Percentiles rank a stretch among this genome's conserved stretches.
phyloP scores from a whole-genome alignment of 2,113 vertebrate species.

The Alaudala cheleensis region DNA sequence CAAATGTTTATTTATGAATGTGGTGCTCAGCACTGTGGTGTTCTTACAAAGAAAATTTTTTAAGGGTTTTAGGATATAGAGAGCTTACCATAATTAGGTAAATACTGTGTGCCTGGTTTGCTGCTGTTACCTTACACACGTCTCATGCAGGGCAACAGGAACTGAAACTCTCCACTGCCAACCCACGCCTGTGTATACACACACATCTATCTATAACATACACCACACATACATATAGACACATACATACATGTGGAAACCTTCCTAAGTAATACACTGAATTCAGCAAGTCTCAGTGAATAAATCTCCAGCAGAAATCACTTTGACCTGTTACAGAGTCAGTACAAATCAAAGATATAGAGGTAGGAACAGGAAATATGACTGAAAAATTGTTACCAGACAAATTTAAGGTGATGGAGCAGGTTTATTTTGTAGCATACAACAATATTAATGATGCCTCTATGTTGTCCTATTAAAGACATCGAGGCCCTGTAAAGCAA shows the following conservation, averaged over 20 bases:
- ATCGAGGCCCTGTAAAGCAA: neutral
- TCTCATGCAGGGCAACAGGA: neutral
- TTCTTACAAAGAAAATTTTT: neutral
- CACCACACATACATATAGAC: neutral
- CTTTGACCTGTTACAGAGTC: neutral
- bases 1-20: neutral
- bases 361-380: conserved; percentile 13
- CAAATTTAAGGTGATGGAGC: neutral
- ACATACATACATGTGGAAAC: conserved; percentile 9
- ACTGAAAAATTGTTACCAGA: neutral
- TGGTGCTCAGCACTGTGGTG: neutral
- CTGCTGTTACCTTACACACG: neutral
- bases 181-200: fast-evolving
- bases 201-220: neutral
- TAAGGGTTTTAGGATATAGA: neutral
- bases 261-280: neutral
- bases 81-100: neutral
- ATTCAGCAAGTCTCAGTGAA: neutral
- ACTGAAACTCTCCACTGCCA: neutral
- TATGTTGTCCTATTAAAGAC: neutral
- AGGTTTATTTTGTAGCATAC: neutral
- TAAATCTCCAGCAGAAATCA: neutral
- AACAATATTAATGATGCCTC: neutral
- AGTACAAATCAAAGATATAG: conserved; percentile 33
- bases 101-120: neutral